These are phyloP conservation scores for Saccostrea cuccullata DNA, from an alignment of 1,140 invertebrate species.

Conservation along the genomic window DNA sequence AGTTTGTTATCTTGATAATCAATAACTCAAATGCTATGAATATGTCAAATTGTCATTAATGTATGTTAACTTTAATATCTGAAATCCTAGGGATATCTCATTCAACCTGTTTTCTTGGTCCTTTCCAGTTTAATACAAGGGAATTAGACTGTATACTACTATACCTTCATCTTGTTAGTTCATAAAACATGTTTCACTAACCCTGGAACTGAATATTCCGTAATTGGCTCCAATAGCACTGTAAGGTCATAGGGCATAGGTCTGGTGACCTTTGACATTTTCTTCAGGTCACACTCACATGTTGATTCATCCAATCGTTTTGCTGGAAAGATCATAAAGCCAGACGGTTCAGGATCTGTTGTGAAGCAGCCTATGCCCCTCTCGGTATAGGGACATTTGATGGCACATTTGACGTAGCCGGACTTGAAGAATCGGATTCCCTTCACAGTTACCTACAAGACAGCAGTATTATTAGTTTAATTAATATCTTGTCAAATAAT, in stretches of 20 bases:
- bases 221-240: constrained; percentile 30
- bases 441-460: constrained; percentile 40
- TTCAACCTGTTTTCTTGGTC: too few relatives aligned
- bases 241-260: constrained; percentile 42
- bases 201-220: constrained; percentile 18
- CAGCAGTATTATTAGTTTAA: background rate
- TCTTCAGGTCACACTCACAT: constrained; percentile 35
- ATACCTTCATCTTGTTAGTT: background rate
- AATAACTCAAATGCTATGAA: too few relatives aligned
- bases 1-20: too few relatives aligned
- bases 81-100: too few relatives aligned
- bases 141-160: too few relatives aligned
- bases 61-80: too few relatives aligned
- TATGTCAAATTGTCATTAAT: too few relatives aligned
- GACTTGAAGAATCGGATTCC: background rate
- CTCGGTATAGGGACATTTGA: constrained; percentile 27
- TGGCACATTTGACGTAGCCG: constrained; percentile 33
- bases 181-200: background rate
- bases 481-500: too few relatives aligned
- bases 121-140: too few relatives aligned
- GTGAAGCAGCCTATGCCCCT: constrained; percentile 43
- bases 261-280: constrained; percentile 34
- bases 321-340: constrained; percentile 32
- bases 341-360: background rate
- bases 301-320: background rate